Evolutionary conservation across 2,113 vertebrate genomes (phyloP).

Genomic region (Cichladusa arquata): DNA sequence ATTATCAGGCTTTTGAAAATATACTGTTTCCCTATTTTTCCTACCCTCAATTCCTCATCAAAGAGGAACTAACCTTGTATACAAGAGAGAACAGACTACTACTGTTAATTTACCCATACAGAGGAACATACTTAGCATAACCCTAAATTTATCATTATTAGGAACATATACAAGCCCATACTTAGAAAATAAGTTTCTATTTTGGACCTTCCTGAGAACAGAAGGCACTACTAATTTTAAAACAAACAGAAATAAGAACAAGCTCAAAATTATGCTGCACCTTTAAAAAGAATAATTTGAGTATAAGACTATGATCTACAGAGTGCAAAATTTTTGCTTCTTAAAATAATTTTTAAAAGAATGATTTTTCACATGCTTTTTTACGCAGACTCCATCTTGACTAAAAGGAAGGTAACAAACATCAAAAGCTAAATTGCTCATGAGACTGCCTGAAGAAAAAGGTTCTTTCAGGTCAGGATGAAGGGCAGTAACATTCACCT

Average conservation of each 20-base stretch:
- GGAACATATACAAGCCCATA: background rate
- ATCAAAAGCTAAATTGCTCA: slow-evolving; percentile 17
- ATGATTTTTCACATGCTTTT: background rate
- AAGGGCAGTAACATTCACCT: slow-evolving; percentile 31
- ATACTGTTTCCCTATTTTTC: background rate
- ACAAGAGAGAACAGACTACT: background rate
- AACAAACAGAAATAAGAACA: background rate
- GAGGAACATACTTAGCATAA: background rate
- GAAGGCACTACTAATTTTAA: slow-evolving; percentile 21
- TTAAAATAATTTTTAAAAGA: background rate
- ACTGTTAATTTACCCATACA: background rate
- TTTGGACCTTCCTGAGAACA: background rate
- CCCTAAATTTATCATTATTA: background rate
- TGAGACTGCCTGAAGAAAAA: slow-evolving; percentile 23
- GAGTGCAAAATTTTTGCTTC: background rate
- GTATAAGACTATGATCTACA: background rate
- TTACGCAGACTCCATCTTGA: background rate
- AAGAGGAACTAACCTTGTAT: background rate
- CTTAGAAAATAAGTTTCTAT: slow-evolving; percentile 18
- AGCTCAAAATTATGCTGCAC: background rate
- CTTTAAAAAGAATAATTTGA: background rate
- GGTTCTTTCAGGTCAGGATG: slow-evolving; percentile 32
- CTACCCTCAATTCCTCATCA: background rate
- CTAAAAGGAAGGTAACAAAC: background rate
- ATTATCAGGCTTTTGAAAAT: background rate